phyloP scores from a whole-genome alignment of 2,797 vertebrate species.

The Phoxinus dragarum region DNA sequence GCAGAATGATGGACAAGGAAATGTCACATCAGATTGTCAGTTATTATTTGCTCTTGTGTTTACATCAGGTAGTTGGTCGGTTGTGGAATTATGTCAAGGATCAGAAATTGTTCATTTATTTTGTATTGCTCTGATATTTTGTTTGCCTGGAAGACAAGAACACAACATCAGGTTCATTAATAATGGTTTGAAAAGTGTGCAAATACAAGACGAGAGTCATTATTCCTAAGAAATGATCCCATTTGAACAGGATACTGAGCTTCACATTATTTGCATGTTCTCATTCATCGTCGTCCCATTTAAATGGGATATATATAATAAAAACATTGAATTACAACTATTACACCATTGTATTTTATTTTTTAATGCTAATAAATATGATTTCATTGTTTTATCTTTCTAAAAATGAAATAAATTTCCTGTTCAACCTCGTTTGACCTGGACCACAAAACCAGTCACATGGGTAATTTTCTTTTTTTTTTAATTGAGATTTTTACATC shows the following conservation, averaged over 20 bases:
- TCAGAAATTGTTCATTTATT: background rate
- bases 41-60: background rate
- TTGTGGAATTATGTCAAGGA: background rate
- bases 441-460: too few relatives aligned
- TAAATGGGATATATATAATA: background rate
- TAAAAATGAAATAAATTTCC: too few relatives aligned
- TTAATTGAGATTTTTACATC: too few relatives aligned
- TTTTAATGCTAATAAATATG: background rate
- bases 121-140: background rate
- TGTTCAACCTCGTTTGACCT: background rate
- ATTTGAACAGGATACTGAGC: background rate
- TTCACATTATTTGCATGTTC: background rate
- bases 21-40: background rate
- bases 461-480: too few relatives aligned
- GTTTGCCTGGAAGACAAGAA: background rate
- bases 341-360: background rate
- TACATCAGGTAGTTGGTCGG: background rate
- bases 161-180: background rate
- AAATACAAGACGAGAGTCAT: background rate
- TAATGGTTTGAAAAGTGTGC: background rate
- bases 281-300: background rate
- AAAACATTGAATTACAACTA: background rate
- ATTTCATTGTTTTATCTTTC: too few relatives aligned
- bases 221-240: conserved; percentile 26
- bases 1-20: background rate